Percentiles rank a stretch among this genome's conserved stretches.
phyloP scores from a whole-genome alignment of 37 sponge, comb jelly and placozoan genomes.

The Corticium candelabrum region DNA sequence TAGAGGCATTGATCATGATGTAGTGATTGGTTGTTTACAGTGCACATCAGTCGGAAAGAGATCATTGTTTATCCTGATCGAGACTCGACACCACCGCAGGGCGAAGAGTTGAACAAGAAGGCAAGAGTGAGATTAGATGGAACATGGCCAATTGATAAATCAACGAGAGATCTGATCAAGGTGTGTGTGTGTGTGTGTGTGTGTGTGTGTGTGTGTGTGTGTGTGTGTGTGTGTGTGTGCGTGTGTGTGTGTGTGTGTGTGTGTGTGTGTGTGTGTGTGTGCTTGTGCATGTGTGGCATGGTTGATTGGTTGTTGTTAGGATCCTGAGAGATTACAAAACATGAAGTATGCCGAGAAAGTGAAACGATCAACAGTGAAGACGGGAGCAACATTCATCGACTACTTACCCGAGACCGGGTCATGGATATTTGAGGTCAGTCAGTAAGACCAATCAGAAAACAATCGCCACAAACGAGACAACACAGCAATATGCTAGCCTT shows the following conservation, averaged over 20 bases:
- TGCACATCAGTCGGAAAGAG: constrained; percentile 62
- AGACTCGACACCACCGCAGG: constrained; percentile 48
- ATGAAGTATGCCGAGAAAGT: constrained; percentile 60
- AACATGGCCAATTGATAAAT: constrained; percentile 76
- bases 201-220: neutral
- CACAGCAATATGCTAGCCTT: too few relatives aligned
- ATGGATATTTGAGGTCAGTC: neutral
- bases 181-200: neutral
- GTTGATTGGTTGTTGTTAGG: neutral
- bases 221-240: neutral
- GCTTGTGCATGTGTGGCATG: too few relatives aligned
- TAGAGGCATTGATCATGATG: too few relatives aligned
- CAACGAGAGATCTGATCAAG: constrained; percentile 56
- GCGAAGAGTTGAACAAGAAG: constrained; percentile 70
- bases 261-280: too few relatives aligned
- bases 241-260: neutral
- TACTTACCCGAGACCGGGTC: constrained; percentile 61
- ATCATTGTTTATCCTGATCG: constrained; percentile 83
- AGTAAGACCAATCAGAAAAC: neutral
- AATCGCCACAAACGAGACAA: too few relatives aligned
- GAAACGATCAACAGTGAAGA: constrained; percentile 50
- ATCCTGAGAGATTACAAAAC: neutral
- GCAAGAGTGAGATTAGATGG: constrained; percentile 51
- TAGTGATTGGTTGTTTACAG: too few relatives aligned
- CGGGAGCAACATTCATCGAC: constrained; percentile 71